Conservation (phyloP, 2,797 vertebrate genomes). For the Alauda arvensis region DNA sequence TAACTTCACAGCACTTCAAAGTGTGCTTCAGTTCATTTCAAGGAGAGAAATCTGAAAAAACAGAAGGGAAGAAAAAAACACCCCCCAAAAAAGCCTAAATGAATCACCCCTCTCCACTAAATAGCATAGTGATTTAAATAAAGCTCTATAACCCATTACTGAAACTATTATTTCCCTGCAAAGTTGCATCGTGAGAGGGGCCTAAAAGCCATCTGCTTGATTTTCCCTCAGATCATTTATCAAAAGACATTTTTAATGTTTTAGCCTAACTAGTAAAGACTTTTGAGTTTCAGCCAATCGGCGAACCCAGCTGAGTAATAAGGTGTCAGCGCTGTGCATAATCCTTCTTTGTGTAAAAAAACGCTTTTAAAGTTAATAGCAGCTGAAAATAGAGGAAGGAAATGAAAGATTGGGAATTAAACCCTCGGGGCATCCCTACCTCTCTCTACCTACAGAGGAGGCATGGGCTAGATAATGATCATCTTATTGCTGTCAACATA, state of each 20-base stretch:
- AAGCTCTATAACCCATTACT: constrained; percentile 25
- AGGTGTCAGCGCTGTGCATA: constrained; percentile 21
- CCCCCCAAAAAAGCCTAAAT: background rate
- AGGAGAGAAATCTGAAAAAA: background rate
- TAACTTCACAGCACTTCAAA: background rate
- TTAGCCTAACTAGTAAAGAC: constrained; percentile 44
- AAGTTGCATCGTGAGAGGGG: background rate
- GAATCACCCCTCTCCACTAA: background rate
- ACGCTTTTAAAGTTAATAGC: constrained; percentile 39
- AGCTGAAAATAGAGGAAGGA: constrained; percentile 9
- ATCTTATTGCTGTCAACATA: constrained; percentile 27
- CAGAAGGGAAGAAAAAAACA: background rate
- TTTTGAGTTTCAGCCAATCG: constrained; percentile 30
- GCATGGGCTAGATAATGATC: constrained; percentile 22
- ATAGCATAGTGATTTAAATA: constrained; percentile 19
- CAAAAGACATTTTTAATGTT: constrained; percentile 53
- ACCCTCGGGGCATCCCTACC: constrained; percentile 5
- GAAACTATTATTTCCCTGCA: constrained; percentile 36
- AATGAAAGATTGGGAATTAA: constrained; percentile 48
- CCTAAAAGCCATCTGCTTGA: constrained; percentile 53
- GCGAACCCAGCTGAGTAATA: constrained; percentile 15
- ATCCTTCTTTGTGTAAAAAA: constrained; percentile 11
- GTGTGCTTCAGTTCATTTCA: background rate
- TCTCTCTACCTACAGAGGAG: constrained; percentile 22
- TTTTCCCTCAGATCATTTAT: constrained; percentile 55